phyloP scores from a whole-genome alignment of 2,113 vertebrate genomes.

The Alethe castanea region DNA sequence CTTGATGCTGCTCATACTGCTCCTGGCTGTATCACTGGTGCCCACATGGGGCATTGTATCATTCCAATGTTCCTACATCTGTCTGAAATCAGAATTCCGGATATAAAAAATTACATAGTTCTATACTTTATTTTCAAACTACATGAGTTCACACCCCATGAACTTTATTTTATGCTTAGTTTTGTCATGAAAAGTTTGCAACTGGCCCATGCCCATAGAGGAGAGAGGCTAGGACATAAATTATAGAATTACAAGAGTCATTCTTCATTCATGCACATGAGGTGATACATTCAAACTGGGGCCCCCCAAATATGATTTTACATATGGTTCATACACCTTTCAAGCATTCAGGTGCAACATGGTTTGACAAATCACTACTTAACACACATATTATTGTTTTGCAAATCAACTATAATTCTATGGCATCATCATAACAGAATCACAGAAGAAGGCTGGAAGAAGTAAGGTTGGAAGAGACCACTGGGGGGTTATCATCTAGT shows the following conservation, averaged over 20 bases:
- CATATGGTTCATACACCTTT: no score
- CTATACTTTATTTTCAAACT: neutral
- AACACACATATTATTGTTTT: no score
- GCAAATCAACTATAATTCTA: neutral
- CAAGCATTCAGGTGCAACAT: neutral
- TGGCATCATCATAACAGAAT: neutral
- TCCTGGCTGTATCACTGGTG: neutral
- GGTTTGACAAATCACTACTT: no score
- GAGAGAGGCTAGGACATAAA: neutral
- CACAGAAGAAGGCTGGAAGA: neutral
- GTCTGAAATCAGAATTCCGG: neutral
- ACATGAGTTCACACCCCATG: neutral
- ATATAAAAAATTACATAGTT: neutral
- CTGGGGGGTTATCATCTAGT: neutral
- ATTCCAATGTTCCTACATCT: neutral
- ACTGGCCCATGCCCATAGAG: neutral
- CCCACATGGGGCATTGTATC: neutral
- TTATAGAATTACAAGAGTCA: neutral
- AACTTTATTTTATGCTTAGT: neutral
- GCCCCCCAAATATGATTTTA: fast-evolving
- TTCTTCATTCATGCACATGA: neutral
- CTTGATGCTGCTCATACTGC: neutral
- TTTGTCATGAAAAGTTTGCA: neutral
- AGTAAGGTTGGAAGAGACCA: neutral
- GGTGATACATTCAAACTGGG: neutral